A percentile compares a stretch with the other conserved stretches of the same genome.
Evolutionary conservation across 2,797 vertebrate genomes (phyloP).

Genomic region (Macropodus opercularis): DNA sequence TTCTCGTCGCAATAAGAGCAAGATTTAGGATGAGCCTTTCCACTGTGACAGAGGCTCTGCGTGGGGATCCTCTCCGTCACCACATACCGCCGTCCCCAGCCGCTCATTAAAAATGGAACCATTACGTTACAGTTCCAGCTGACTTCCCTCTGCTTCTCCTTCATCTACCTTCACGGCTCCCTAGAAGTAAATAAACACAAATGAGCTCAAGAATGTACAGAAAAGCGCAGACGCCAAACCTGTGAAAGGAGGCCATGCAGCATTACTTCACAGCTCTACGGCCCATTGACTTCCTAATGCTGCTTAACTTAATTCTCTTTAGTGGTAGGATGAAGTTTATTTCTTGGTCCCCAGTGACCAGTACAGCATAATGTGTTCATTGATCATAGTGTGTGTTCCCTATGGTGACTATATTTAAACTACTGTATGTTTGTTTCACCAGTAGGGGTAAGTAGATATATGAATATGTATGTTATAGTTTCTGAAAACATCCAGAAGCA

Average conservation of each 20-base stretch:
- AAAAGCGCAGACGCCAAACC: slow-evolving; percentile 33
- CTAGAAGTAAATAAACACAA: slow-evolving; percentile 72
- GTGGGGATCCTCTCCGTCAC: slow-evolving; percentile 59
- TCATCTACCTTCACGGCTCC: slow-evolving; percentile 44
- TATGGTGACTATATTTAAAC: slow-evolving; percentile 13
- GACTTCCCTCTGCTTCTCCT: slow-evolving; percentile 34
- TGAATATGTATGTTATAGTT: not conserved
- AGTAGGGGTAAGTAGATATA: slow-evolving; percentile 8
- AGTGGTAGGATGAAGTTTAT: slow-evolving; percentile 51
- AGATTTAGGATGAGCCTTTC: slow-evolving; percentile 74
- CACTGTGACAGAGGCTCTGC: slow-evolving; percentile 61
- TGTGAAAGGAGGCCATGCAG: slow-evolving; percentile 21
- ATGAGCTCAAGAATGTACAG: slow-evolving; percentile 45
- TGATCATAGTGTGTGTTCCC: slow-evolving; percentile 41
- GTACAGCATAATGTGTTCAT: slow-evolving; percentile 41
- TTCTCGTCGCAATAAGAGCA: slow-evolving; percentile 59
- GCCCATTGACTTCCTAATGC: slow-evolving; percentile 64
- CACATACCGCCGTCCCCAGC: slow-evolving; percentile 62
- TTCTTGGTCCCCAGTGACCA: slow-evolving; percentile 52
- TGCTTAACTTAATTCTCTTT: slow-evolving; percentile 51
- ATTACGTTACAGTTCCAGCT: slow-evolving; percentile 58
- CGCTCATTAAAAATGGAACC: slow-evolving; percentile 62
- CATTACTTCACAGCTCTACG: slow-evolving; percentile 42
- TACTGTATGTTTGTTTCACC: slow-evolving; percentile 17
- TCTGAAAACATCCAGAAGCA: not conserved